A percentile compares a stretch with the other conserved stretches of the same genome.
Conservation (phyloP, 1,140 invertebrate species). For the Nebria ingens region DNA sequence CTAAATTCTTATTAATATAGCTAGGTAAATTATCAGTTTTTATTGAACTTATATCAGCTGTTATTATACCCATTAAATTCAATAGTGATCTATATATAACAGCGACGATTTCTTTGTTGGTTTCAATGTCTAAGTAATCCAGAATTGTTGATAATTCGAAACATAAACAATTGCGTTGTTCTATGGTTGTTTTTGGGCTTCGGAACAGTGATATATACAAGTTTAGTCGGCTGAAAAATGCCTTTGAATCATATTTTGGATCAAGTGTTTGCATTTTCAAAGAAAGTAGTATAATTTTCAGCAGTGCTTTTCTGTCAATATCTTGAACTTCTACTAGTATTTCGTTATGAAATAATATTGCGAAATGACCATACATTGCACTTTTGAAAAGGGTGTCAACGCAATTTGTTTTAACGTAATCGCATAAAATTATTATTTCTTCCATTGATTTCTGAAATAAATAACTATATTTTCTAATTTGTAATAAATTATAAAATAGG, state of each 20-base stretch:
- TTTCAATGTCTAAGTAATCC: background rate
- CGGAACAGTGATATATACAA: background rate
- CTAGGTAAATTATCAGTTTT: background rate
- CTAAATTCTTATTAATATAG: background rate
- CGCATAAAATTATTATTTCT: background rate
- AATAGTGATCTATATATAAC: background rate
- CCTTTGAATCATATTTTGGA: background rate
- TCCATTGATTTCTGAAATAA: background rate
- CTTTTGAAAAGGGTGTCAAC: background rate
- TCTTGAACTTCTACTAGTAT: background rate
- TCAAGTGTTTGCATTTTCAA: background rate
- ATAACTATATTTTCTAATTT: too few relatives aligned
- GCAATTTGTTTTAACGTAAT: background rate
- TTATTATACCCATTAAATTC: background rate
- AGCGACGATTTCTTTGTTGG: background rate
- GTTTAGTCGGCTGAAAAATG: background rate
- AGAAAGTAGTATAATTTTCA: background rate
- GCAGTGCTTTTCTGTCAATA: background rate
- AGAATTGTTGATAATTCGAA: background rate
- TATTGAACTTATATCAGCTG: background rate
- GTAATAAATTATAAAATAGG: too few relatives aligned
- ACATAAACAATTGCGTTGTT: background rate
- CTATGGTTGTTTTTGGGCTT: background rate
- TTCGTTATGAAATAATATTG: background rate
- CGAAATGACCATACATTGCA: background rate